phyloP scores from a whole-genome alignment of 1,140 invertebrate species.

The Pseudomyrmex flavicornis region DNA sequence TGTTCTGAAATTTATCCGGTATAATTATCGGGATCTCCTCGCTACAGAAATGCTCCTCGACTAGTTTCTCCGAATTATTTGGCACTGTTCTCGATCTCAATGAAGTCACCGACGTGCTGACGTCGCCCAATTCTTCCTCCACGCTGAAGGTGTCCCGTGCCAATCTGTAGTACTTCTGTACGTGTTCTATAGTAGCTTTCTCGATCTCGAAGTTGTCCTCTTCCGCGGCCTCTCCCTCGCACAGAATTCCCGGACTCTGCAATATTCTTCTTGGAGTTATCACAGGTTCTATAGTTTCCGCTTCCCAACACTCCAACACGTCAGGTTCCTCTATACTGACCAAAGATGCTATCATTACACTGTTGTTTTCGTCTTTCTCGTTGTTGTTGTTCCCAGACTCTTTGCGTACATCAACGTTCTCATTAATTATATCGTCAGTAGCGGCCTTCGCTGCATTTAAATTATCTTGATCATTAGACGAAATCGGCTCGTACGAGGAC shows the following conservation, averaged over 20 bases:
- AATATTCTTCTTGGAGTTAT: slow-evolving; percentile 70
- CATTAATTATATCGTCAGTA: neutral
- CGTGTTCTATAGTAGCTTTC: slow-evolving; percentile 71
- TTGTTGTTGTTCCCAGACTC: slow-evolving; percentile 36
- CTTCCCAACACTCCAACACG: slow-evolving; percentile 83
- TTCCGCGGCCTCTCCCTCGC: slow-evolving; percentile 71
- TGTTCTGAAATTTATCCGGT: slow-evolving; percentile 41
- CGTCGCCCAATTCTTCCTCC: slow-evolving; percentile 68
- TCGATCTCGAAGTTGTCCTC: slow-evolving; percentile 62
- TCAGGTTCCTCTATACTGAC: slow-evolving; percentile 83
- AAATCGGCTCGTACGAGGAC: slow-evolving; percentile 69
- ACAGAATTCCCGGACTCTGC: slow-evolving; percentile 60
- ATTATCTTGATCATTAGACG: slow-evolving; percentile 22
- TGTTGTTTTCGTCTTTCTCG: slow-evolving; percentile 63
- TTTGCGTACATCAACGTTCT: slow-evolving; percentile 34
- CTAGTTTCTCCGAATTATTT: slow-evolving; percentile 68
- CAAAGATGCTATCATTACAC: slow-evolving; percentile 72
- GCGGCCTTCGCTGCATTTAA: neutral
- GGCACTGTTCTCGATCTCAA: slow-evolving; percentile 65
- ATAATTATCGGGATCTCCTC: slow-evolving; percentile 64
- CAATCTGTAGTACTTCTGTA: slow-evolving; percentile 81
- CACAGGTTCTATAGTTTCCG: slow-evolving; percentile 79
- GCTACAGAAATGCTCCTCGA: slow-evolving; percentile 70
- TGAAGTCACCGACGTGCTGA: slow-evolving; percentile 32
- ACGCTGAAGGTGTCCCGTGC: slow-evolving; percentile 71